phyloP scores from a whole-genome alignment of 2,113 vertebrate genomes.

The Epinephelus cyanopodus region DNA sequence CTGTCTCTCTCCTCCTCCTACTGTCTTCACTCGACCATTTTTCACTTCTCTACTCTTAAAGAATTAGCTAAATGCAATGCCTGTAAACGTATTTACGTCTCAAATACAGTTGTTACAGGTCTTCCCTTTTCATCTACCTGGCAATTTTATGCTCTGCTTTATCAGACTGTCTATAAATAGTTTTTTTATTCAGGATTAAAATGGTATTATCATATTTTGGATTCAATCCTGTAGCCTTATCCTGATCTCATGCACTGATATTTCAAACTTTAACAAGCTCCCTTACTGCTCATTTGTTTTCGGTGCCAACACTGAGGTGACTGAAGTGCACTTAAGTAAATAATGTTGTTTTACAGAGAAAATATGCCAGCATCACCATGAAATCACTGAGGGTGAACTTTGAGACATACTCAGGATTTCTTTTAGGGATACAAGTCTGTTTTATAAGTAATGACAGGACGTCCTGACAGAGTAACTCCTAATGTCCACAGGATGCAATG shows the following conservation, averaged over 20 bases:
- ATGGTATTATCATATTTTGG: neutral
- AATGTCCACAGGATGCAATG: neutral
- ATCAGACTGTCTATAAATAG: neutral
- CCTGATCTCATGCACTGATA: neutral
- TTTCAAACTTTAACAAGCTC: neutral
- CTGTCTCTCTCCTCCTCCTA: slow-evolving; percentile 48
- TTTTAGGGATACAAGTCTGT: neutral
- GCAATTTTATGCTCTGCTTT: neutral
- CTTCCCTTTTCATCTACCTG: neutral
- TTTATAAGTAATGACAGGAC: neutral
- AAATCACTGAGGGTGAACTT: neutral
- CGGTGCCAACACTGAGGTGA: neutral
- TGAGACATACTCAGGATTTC: neutral
- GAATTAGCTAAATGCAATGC: slow-evolving; percentile 26
- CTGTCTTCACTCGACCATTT: slow-evolving; percentile 20
- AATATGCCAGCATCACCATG: neutral
- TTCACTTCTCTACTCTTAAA: slow-evolving; percentile 33
- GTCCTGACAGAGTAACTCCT: neutral
- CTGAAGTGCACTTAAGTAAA: neutral
- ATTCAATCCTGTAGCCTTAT: neutral
- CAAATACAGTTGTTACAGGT: neutral
- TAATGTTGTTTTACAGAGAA: neutral
- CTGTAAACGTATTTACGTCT: slow-evolving; percentile 6
- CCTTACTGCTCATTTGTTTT: neutral
- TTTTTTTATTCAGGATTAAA: neutral